These are phyloP conservation scores for Actenoides hombroni DNA, from an alignment of 2,113 vertebrate species.

Conservation along the genomic window DNA sequence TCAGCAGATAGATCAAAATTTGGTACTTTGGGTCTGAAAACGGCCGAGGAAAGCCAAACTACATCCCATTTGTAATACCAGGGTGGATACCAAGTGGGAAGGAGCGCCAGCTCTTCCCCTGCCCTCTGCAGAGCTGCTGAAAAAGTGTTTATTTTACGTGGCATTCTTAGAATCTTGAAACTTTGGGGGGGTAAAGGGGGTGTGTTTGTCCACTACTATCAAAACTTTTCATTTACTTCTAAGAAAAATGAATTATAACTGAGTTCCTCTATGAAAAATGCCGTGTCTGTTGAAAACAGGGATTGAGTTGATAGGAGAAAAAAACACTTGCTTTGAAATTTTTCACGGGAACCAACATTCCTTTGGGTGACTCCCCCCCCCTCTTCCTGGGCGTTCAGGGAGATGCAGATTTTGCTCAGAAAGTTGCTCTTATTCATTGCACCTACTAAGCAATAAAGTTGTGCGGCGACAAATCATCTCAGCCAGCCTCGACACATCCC, in stretches of 20 bases:
- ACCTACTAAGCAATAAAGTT: background rate
- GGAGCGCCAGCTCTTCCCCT: background rate
- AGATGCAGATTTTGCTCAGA: background rate
- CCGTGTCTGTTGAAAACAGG: background rate
- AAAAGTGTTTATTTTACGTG: background rate
- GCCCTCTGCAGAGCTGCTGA: background rate
- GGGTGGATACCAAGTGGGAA: background rate
- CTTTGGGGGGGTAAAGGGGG: background rate
- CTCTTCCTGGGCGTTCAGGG: background rate
- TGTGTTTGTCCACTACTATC: background rate
- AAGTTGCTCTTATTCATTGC: background rate
- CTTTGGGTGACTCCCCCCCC: background rate
- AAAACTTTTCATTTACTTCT: background rate
- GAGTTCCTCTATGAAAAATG: background rate
- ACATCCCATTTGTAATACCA: background rate
- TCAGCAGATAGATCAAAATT: constrained; percentile 44
- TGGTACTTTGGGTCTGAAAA: constrained; percentile 14
- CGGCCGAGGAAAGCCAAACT: constrained; percentile 33
- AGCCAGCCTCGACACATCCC: background rate
- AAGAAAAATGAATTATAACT: background rate
- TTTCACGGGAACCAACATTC: background rate
- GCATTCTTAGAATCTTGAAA: background rate
- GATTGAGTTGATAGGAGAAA: background rate
- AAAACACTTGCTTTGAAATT: background rate
- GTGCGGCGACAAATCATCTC: background rate